Conservation (phyloP, 2,113 vertebrate genomes). For the Hemiscyllium ocellatum region DNA sequence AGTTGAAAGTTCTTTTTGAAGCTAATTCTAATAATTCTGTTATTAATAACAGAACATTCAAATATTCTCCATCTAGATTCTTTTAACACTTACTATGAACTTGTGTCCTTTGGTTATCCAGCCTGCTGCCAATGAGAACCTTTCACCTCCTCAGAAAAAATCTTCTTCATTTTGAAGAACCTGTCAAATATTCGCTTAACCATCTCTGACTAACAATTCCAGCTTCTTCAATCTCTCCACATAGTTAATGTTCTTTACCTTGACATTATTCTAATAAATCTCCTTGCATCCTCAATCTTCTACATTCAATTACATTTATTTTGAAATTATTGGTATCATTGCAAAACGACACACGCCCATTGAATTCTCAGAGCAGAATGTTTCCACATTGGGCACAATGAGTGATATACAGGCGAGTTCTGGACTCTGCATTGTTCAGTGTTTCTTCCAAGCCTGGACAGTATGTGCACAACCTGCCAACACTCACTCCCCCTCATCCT, state of each 20-base stretch:
- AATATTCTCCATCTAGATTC: neutral
- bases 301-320: neutral
- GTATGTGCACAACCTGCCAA: neutral
- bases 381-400: neutral
- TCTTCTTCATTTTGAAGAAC: neutral
- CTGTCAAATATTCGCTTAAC: neutral
- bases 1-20: neutral
- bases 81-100: neutral
- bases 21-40: too few species aligned
- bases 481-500: neutral
- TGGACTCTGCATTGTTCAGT: neutral
- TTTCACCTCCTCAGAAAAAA: neutral
- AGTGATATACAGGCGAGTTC: neutral
- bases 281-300: neutral
- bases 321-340: neutral
- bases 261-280: neutral
- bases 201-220: neutral
- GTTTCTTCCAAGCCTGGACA: neutral
- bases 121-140: neutral
- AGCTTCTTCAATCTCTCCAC: neutral
- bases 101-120: neutral
- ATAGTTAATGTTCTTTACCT: neutral
- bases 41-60: neutral
- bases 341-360: neutral
- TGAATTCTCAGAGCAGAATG: neutral